Evolutionary conservation across 2,797 vertebrate species (phyloP).

Genomic region (Danio tinwini): DNA sequence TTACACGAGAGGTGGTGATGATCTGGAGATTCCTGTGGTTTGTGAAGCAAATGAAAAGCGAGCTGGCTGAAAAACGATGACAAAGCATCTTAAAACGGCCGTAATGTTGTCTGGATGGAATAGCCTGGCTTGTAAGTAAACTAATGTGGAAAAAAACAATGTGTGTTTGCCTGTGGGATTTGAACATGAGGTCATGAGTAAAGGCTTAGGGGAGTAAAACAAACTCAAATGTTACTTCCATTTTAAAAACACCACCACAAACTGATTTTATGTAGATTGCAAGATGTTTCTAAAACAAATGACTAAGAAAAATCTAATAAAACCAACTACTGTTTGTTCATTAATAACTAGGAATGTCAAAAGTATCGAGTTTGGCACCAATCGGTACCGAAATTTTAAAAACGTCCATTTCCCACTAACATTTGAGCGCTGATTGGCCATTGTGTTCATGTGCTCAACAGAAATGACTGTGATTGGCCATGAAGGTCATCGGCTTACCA

Average conservation of each 20-base stretch:
- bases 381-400: too few relatives aligned
- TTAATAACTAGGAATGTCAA: too few relatives aligned
- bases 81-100: neutral
- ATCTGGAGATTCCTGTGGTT: constrained; percentile 16
- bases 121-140: neutral
- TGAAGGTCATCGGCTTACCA: too few relatives aligned
- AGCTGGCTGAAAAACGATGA: constrained; percentile 8
- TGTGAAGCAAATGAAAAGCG: constrained; percentile 18
- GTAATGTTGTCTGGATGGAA: constrained; percentile 2
- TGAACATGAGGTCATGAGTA: constrained; percentile 19
- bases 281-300: too few relatives aligned
- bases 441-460: too few relatives aligned
- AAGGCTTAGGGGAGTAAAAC: neutral
- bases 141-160: constrained; percentile 12
- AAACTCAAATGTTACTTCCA: neutral
- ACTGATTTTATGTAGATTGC: neutral
- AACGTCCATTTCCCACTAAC: too few relatives aligned
- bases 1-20: constrained; percentile 31
- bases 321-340: too few relatives aligned
- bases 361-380: too few relatives aligned
- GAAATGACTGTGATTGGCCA: too few relatives aligned
- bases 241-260: constrained; percentile 12
- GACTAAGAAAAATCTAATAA: too few relatives aligned
- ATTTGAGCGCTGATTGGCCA: too few relatives aligned
- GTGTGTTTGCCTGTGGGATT: neutral